Evolutionary conservation across 2,797 vertebrate species (phyloP), one percentile per base, ranked within the genome.

Genomic region (Gouania willdenowi): DNA sequence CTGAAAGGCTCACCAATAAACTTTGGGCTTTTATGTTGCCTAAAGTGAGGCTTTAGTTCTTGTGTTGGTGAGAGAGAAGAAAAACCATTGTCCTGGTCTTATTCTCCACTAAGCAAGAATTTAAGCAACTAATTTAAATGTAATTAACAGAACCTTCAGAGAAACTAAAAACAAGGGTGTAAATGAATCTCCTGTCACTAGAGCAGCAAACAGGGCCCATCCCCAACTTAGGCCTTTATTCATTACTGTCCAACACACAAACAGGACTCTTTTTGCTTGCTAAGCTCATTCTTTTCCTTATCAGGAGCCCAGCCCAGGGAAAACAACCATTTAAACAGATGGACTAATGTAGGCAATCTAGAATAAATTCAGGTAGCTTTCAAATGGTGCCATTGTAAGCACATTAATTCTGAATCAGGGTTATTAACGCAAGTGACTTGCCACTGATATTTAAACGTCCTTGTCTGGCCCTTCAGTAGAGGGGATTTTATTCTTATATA

Each of bases 111-210:
- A 69, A 77, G 75, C 58, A 75, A 62, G 66, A 54, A n/a, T n/a
- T n/a, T n/a, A n/a, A n/a, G n/a, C n/a, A n/a, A 53, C 80, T 86
- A 61, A 86, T 87, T 86, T 85, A 84, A 86, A 88, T 81, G 78
- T 86, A 87, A 87, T 87, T 88, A 87, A 74, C 54, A 45, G 33
- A 70, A 67, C 59, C 59, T 66, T 74, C 52, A 48, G 68, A 81
- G 77, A 61, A 75, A 70, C 53, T 51, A 75, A 71, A 85, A 87
- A 81, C 74, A 63, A 75, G 57, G 27, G 40, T 72, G 70, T 75
- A 79, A 89, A 84, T 79, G 76, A 89, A 82, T 77, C 58, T 77
- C 76, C 75, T 81, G 86, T 86, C 83, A 75, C 72, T 59, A 47
- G 55, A 75, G 75, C 66, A 71, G 76, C 60, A 26, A 68, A 65